Conservation (phyloP, 2,797 vertebrate genomes). For the Aselliscus stoliczkanus region DNA sequence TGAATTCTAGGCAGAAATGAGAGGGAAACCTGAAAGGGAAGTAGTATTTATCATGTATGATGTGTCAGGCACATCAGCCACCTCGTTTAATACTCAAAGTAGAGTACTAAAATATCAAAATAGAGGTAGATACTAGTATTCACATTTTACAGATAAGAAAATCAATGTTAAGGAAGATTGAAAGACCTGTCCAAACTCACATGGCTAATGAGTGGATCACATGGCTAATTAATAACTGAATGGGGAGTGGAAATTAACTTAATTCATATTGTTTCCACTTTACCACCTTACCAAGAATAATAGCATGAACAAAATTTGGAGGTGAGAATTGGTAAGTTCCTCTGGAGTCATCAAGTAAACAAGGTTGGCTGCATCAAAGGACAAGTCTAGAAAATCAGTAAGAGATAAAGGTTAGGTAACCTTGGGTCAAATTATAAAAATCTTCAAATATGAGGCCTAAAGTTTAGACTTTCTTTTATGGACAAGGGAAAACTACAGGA, state of each 20-base stretch:
- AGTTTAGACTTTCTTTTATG: constrained; percentile 49
- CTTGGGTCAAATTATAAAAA: constrained; percentile 28
- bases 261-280: background rate
- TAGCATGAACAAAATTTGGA: background rate
- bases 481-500: constrained; percentile 9
- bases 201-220: background rate
- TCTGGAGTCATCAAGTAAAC: background rate
- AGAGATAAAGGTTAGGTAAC: background rate
- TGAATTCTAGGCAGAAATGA: background rate
- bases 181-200: background rate
- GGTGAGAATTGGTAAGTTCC: background rate
- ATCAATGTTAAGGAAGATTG: background rate
- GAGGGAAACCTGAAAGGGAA: background rate
- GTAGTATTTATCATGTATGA: background rate
- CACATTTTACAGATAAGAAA: background rate
- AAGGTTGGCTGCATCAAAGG: background rate
- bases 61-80: background rate
- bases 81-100: constrained; percentile 22
- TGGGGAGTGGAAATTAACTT: background rate
- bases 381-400: background rate
- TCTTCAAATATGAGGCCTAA: constrained; percentile 6
- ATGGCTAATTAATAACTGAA: background rate
- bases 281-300: background rate
- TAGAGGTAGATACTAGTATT: background rate
- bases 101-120: background rate